Evolutionary conservation across 1,140 invertebrate genomes (phyloP), one percentile per base, ranked within the genome.

Genomic region (Lasioglossum baleicum): DNA sequence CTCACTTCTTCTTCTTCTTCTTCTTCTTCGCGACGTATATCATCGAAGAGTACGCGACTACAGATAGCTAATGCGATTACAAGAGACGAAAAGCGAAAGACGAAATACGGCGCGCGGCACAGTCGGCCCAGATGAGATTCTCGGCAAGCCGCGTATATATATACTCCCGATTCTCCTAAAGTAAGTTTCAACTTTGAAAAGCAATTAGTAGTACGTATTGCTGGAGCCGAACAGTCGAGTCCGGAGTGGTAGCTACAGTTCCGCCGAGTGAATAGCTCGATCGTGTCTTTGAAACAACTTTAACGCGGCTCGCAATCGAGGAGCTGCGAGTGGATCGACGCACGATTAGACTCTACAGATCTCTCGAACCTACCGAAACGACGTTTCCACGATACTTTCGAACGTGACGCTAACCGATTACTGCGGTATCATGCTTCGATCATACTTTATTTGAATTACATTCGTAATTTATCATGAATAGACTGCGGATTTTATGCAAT

Each of bases 241-340:
- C 26, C 2, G 69, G 72, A 56, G 80, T 85, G 86, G 87, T 71
- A 20, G 60, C 17, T 48, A 73, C 75, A 83, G 82, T 88, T 87
- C 66, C 82, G 78, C 51, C 75, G 75, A 88, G 82, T 91, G 90
- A 91, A 91, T 90, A 81, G 88, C 81, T 87, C 88, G 89, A 90
- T 90, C 85, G 89, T 80, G 90, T 87, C 89, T 89, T 79, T 64
- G 22, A 64, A 80, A 72, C 78, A 90, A 90, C 89, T 91, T 87
- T 77, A 84, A 84, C 85, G 80, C 72, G 63, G 77, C 60, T 48
- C n/a, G 20, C 42, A 26, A n/a, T 26, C n/a, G 44, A 17, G 26
- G 22, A 26, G 13, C 17, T 15, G 26, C 20, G 20, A 40, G 63
- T 5, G 60, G 44, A 63, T 63, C 44, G 26, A 72, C 60, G 35